A percentile compares a stretch with the other conserved stretches of the same genome.
These are phyloP conservation scores for Cydia pomonella DNA, from an alignment of 1,140 invertebrate genomes.

Conservation along the genomic window DNA sequence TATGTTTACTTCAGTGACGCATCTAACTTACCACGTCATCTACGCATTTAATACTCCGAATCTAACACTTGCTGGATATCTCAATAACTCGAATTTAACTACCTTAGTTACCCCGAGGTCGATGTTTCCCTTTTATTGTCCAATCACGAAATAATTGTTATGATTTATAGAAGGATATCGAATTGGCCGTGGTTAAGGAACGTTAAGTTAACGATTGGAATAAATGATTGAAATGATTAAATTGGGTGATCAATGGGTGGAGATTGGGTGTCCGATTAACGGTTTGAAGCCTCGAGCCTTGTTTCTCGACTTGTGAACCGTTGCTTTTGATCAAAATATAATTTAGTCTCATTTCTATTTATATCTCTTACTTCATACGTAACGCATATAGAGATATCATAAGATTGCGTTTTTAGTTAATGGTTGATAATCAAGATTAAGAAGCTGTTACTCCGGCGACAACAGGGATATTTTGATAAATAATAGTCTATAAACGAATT, in stretches of 20 bases:
- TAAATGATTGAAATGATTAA: slow-evolving; percentile 9
- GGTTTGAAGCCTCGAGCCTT: not conserved
- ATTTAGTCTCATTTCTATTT: not conserved
- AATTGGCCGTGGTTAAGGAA: not conserved
- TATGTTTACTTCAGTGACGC: not conserved
- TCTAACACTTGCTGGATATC: not conserved
- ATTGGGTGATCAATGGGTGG: slow-evolving; percentile 2
- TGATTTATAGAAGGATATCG: slow-evolving; percentile 22
- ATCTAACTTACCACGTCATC: not conserved
- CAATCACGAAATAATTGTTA: slow-evolving; percentile 15
- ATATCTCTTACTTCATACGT: not conserved
- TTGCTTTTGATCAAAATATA: not conserved
- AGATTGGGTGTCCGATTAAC: not conserved
- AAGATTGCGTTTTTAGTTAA: too few species aligned
- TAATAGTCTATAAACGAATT: too few species aligned
- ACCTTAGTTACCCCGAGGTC: not conserved
- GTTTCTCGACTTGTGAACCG: not conserved
- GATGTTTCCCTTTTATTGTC: slow-evolving; percentile 16
- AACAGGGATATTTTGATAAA: too few species aligned
- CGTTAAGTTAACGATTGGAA: not conserved
- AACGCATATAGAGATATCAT: too few species aligned
- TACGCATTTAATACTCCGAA: not conserved
- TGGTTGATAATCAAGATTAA: too few species aligned
- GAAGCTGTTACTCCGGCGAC: too few species aligned
- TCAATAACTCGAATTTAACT: slow-evolving; percentile 22